These are phyloP conservation scores for Sylvicola cinctus DNA, from an alignment of 2,888 invertebrate genomes.

Conservation along the genomic window DNA sequence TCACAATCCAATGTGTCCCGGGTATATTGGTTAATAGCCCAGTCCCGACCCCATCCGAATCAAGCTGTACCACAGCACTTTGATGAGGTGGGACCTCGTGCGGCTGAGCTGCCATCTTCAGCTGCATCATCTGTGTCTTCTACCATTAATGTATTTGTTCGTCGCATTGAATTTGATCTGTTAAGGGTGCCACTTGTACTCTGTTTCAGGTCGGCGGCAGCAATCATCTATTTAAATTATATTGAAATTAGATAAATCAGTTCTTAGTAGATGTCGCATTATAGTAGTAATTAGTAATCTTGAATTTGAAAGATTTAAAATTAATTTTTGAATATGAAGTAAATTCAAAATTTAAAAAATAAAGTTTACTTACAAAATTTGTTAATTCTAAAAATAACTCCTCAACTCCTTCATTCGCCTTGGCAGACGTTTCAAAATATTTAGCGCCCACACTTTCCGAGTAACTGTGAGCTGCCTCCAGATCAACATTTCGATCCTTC, in stretches of 20 bases:
- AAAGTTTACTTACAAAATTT: conserved; percentile 36
- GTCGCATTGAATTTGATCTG: conserved; percentile 10
- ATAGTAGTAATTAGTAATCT: not conserved
- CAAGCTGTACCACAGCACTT: not conserved
- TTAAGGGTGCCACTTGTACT: conserved; percentile 8
- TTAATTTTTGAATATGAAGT: not conserved
- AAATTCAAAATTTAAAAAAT: not conserved
- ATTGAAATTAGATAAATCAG: not conserved
- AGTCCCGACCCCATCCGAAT: no score
- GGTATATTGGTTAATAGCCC: no score
- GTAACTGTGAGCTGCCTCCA: conserved; percentile 80
- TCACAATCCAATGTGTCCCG: no score
- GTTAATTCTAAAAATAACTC: conserved; percentile 75
- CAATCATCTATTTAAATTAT: conserved; percentile 8
- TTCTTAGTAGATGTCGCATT: no score
- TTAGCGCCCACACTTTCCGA: conserved; percentile 77
- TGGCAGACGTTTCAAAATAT: conserved; percentile 87
- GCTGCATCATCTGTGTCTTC: conserved; percentile 9
- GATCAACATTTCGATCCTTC: conserved; percentile 64
- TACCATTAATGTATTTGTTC: conserved; percentile 11
- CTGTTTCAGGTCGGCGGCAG: conserved; percentile 8
- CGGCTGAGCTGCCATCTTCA: not conserved
- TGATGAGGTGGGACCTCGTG: not conserved
- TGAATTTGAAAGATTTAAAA: not conserved
- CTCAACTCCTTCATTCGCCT: conserved; percentile 75